A percentile compares a stretch with the other conserved stretches of the same genome.
Conservation (phyloP, 1,140 invertebrate genomes). For the Oncopodura yosiiana region DNA sequence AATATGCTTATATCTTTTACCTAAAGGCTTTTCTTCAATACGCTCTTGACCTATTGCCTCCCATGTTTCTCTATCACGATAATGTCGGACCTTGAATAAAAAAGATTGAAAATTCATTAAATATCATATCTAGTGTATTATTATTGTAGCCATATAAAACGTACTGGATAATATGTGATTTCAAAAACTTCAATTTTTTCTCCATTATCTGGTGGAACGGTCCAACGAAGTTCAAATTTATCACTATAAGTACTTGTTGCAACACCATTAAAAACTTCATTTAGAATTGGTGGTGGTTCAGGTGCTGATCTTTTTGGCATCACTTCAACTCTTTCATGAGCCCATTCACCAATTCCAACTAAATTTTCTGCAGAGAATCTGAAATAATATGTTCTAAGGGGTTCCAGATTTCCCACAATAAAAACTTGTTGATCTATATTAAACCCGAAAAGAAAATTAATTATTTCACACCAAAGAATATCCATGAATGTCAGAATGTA, state of each 20-base stretch:
- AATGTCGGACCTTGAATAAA: too few relatives aligned
- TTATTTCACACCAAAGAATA: neutral
- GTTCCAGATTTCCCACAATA: conserved; percentile 66
- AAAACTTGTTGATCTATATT: conserved; percentile 42
- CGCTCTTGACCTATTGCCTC: neutral
- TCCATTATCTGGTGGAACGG: conserved; percentile 72
- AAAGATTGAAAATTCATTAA: too few relatives aligned
- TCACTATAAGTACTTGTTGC: conserved; percentile 45
- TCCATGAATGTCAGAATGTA: neutral
- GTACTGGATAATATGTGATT: conserved; percentile 68
- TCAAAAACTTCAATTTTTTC: conserved; percentile 73
- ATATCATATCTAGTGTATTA: too few relatives aligned
- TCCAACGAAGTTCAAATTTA: conserved; percentile 70
- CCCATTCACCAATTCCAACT: conserved; percentile 67
- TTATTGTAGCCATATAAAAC: too few relatives aligned
- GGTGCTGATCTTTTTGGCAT: conserved; percentile 50
- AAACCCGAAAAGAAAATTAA: neutral
- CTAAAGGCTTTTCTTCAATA: conserved; percentile 21
- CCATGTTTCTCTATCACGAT: conserved; percentile 1
- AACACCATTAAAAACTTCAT: conserved; percentile 35
- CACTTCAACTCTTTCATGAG: conserved; percentile 44
- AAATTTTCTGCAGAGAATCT: conserved; percentile 73
- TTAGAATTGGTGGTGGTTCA: conserved; percentile 47
- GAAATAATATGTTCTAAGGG: conserved; percentile 70
- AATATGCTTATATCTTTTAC: neutral